Conservation (phyloP, 2,888 invertebrate species). For the Ornithoptera alexandrae region DNA sequence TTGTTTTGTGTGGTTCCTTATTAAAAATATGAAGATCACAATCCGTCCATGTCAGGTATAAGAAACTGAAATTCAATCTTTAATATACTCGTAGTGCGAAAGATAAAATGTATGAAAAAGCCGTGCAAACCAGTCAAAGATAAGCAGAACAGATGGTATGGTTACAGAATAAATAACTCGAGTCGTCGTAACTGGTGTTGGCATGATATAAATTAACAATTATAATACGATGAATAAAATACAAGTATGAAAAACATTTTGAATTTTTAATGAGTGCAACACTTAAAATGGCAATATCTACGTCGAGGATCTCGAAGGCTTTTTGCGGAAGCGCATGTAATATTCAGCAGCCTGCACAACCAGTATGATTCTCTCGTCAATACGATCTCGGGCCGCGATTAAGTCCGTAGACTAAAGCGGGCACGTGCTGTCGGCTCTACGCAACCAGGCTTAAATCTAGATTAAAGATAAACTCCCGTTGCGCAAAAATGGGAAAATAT, state of each 20-base stretch:
- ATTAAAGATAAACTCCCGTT: conserved; percentile 20
- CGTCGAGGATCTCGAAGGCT: conserved; percentile 38
- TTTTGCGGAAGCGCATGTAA: conserved; percentile 41
- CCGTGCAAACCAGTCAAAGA: conserved; percentile 25
- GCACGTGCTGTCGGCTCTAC: conserved; percentile 41
- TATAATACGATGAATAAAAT: conserved; percentile 28
- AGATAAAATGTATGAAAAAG: conserved; percentile 22
- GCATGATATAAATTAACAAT: conserved; percentile 32
- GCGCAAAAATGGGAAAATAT: too few species aligned
- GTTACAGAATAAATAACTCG: conserved; percentile 29
- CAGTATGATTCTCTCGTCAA: conserved; percentile 46
- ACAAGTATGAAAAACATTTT: conserved; percentile 31
- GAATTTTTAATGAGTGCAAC: conserved; percentile 33
- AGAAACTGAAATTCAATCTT: conserved; percentile 2
- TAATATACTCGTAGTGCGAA: conserved; percentile 22
- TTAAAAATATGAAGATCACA: too few species aligned
- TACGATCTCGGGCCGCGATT: conserved; percentile 40
- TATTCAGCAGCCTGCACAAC: conserved; percentile 43
- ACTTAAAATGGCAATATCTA: conserved; percentile 41
- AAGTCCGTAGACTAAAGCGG: conserved; percentile 40
- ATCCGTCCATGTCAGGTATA: too few species aligned
- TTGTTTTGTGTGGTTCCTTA: too few species aligned
- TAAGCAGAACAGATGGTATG: conserved; percentile 29
- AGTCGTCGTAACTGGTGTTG: conserved; percentile 32
- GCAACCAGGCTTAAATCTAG: conserved; percentile 27